Percentiles rank a stretch among this genome's conserved stretches.
phyloP scores from a whole-genome alignment of 2,113 vertebrate genomes.

The Paratilapia polleni region DNA sequence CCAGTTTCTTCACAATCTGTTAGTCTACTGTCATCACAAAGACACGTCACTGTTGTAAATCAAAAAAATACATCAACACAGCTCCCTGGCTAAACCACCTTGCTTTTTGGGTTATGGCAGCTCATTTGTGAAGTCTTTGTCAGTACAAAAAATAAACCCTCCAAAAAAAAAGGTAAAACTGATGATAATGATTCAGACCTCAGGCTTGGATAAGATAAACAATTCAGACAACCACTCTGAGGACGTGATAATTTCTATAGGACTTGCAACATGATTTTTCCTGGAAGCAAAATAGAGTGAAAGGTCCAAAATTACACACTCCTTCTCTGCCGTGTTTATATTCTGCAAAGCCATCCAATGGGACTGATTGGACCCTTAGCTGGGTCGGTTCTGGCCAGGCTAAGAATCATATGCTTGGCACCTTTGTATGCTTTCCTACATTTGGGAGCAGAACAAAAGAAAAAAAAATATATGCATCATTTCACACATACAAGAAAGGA shows the following conservation, averaged over 20 bases:
- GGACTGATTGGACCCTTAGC: not conserved
- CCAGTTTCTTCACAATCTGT: not conserved
- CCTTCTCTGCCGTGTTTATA: rapidly evolving
- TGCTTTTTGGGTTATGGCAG: not conserved
- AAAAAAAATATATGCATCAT: no score
- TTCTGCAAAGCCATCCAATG: not conserved
- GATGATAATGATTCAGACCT: not conserved
- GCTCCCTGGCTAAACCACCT: rapidly evolving
- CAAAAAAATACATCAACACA: not conserved
- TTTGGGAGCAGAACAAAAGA: not conserved
- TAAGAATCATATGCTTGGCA: no score
- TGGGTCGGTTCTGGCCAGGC: no score
- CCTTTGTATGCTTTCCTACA: no score
- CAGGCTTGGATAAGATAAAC: not conserved
- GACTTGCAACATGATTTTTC: not conserved
- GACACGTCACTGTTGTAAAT: not conserved
- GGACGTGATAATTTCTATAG: not conserved
- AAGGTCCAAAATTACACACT: not conserved
- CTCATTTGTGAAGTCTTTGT: not conserved
- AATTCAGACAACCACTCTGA: not conserved
- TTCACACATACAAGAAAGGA: no score
- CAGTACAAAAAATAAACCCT: rapidly evolving
- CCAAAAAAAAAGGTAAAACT: not conserved
- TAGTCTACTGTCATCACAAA: not conserved
- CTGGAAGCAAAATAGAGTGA: not conserved